Evolutionary conservation across 1,140 invertebrate species (phyloP), one percentile per base, ranked within the genome.

Genomic region (Melitaea cinxia): DNA sequence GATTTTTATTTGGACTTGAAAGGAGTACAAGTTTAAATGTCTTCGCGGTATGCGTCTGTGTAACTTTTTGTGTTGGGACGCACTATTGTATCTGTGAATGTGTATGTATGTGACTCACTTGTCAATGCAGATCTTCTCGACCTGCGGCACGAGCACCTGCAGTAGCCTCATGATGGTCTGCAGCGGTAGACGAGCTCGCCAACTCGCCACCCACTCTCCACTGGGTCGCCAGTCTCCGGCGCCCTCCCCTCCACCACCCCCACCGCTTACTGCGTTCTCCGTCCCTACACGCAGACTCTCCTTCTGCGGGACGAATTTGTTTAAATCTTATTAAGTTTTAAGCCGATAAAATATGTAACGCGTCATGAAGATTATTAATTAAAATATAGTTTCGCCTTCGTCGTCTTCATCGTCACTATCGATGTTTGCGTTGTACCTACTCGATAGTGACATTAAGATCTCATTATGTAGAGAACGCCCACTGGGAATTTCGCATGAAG

Each of bases 51-150:
- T n/a, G n/a, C n/a, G n/a, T n/a, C n/a, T n/a, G n/a, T n/a, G n/a
- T 1, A 23, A 19, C 21, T 9, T 37, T 2, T 19, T 35, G 7
- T 37, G 10, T 19, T 55, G 6, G 19, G 19, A 50, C 58, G 54
- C 4, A 45, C 3, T 1, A 33, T 17, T 14, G 23, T 56, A 33
- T 30, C 39, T 12, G 33, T 50, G 0, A 12, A 9, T 12, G 30
- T 45, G 14, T 39, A 15, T 23, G 26, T 30, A 4, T 9, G n/a
- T 12, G n/a, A 92, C 94, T 93, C 89, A 99, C 97, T 99, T 99
- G 88, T 99, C 99, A 80, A 99, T 99, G 91, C 99, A 99, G 75
- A 99, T 99, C 92, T 99, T 99, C 92, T 99, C 99, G 7, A 99
- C 99, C 93, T 99, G 99, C 49, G 99, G 99, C 47, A 99, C 99